Conservation (phyloP, 2,888 invertebrate species). For the Xestia ashworthii region DNA sequence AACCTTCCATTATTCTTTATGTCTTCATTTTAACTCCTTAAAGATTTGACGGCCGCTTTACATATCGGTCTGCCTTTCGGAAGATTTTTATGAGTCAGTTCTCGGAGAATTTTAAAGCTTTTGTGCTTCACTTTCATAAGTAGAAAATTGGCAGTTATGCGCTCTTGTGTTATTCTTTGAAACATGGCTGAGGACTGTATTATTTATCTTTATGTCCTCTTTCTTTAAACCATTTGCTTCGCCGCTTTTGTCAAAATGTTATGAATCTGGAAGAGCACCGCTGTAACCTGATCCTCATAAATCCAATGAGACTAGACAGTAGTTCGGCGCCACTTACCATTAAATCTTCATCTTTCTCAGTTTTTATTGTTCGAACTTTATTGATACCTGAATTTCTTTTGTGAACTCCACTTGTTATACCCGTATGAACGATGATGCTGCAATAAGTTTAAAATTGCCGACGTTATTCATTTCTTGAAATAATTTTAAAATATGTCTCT, state of each 20-base stretch:
- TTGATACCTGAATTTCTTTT: constrained; percentile 64
- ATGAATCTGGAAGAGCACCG: constrained; percentile 66
- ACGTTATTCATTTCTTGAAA: constrained; percentile 13
- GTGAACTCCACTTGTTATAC: constrained; percentile 14
- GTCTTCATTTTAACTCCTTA: constrained; percentile 81
- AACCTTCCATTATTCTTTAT: constrained; percentile 79
- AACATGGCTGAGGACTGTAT: constrained; percentile 34
- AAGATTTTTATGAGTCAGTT: constrained; percentile 69
- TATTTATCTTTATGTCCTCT: constrained; percentile 37
- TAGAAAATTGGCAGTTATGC: constrained; percentile 60
- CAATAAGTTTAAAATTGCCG: constrained; percentile 25
- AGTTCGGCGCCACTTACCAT: constrained; percentile 72
- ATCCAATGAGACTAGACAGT: constrained; percentile 71
- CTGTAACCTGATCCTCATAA: constrained; percentile 77
- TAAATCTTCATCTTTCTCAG: constrained; percentile 73
- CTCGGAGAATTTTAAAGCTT: constrained; percentile 65
- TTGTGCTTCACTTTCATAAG: constrained; percentile 56
- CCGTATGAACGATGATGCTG: neutral
- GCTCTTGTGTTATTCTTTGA: constrained; percentile 57
- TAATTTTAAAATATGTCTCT: constrained; percentile 11
- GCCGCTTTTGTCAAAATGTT: constrained; percentile 41
- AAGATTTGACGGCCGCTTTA: constrained; percentile 71
- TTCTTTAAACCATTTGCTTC: constrained; percentile 49
- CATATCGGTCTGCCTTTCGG: constrained; percentile 64
- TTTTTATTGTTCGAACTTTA: constrained; percentile 79